phyloP scores from a whole-genome alignment of 2,113 vertebrate species.

The Elaphurus davidianus region DNA sequence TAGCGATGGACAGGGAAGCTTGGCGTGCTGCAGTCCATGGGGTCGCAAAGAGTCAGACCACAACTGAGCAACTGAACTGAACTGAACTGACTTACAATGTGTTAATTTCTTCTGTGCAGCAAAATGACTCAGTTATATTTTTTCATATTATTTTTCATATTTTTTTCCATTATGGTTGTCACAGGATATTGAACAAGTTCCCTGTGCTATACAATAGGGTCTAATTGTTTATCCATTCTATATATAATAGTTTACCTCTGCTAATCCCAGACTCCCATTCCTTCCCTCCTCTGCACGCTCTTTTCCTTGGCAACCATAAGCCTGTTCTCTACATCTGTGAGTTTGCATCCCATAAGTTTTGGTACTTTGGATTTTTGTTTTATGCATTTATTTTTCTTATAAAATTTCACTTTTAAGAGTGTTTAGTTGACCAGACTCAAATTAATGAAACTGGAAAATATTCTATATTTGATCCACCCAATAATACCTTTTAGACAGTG shows the following conservation, averaged over 20 bases:
- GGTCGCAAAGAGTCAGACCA: background rate
- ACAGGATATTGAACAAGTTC: background rate
- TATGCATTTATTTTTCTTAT: background rate
- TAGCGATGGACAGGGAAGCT: background rate
- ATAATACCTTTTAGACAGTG: background rate
- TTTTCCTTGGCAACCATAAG: background rate
- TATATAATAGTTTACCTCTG: background rate
- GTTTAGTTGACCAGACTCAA: background rate
- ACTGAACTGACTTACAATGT: background rate
- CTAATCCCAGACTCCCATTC: background rate
- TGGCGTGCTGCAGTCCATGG: background rate
- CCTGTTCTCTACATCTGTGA: background rate
- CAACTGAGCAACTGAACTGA: background rate
- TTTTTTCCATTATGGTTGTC: background rate
- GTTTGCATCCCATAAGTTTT: background rate
- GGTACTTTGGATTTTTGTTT: background rate
- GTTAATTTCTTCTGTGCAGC: background rate
- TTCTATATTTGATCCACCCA: background rate
- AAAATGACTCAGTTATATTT: background rate
- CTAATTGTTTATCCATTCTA: background rate
- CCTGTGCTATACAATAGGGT: background rate
- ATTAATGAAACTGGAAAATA: background rate
- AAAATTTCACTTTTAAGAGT: background rate
- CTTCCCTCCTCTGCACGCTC: background rate
- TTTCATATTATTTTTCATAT: background rate